These are phyloP conservation scores for Nephrocerus scutellatus DNA, from an alignment of 2,888 invertebrate species.

Conservation along the genomic window DNA sequence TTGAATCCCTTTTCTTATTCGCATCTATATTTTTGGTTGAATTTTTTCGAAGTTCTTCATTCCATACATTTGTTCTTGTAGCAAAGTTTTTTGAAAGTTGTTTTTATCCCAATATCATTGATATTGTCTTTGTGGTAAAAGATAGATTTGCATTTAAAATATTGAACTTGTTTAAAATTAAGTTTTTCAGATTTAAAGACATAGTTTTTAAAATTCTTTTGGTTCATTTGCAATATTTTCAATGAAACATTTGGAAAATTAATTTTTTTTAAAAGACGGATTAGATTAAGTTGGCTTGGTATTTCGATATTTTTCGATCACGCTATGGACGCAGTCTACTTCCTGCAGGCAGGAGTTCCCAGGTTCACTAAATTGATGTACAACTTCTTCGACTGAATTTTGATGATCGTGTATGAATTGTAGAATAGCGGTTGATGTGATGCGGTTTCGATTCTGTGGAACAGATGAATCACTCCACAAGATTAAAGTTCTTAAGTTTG, in stretches of 20 bases:
- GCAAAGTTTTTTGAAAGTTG: no score
- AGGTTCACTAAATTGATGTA: slow-evolving; percentile 1
- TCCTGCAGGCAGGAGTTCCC: slow-evolving; percentile 1
- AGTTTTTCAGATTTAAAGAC: no score
- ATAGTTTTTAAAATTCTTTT: no score
- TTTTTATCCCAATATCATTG: no score
- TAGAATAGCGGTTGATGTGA: slow-evolving; percentile 1
- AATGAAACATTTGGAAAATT: background rate
- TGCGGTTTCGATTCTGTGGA: background rate
- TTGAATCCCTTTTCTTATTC: no score
- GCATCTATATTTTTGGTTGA: no score
- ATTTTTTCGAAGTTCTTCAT: no score
- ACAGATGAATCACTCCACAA: background rate
- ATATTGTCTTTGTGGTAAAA: no score
- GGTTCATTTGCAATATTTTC: slow-evolving; percentile 2
- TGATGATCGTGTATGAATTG: background rate
- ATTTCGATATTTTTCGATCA: slow-evolving; percentile 3
- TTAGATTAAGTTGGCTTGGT: background rate
- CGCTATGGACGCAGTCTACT: slow-evolving; percentile 5
- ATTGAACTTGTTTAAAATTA: no score
- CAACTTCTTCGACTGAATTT: background rate
- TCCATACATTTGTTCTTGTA: no score
- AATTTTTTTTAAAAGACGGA: background rate
- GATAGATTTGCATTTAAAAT: no score
- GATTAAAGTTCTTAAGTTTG: background rate